These are phyloP conservation scores for Epizoanthus ramosus DNA, from an alignment of 92 coral and sea anemone genomes.

Conservation along the genomic window DNA sequence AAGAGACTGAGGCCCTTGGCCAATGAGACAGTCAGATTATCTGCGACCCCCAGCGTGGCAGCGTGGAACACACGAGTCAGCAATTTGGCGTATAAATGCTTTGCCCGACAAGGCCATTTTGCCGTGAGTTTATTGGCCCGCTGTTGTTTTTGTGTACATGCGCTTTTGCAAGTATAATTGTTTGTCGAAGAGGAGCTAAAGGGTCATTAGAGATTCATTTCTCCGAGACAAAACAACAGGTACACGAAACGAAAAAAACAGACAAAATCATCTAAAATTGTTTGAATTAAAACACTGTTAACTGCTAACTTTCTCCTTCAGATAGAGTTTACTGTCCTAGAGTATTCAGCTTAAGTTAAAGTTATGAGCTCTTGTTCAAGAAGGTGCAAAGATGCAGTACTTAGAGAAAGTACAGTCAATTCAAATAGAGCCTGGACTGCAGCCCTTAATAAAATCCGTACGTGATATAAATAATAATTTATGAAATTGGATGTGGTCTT, in stretches of 20 bases:
- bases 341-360: neutral
- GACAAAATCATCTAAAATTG: neutral
- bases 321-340: neutral
- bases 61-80: constrained; percentile 77
- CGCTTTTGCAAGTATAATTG: constrained; percentile 43
- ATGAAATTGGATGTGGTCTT: constrained; percentile 5
- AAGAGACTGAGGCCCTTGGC: constrained; percentile 71
- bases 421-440: neutral
- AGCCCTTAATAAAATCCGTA: neutral
- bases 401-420: neutral
- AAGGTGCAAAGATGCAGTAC: neutral
- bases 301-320: neutral
- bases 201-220: constrained; percentile 65
- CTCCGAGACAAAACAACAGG: constrained; percentile 59
- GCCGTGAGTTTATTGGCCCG: constrained; percentile 67
- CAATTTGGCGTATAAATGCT: constrained; percentile 28
- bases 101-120: constrained; percentile 57
- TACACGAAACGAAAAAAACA: neutral
- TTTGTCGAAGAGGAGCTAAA: constrained; percentile 68
- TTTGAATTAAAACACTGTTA: neutral
- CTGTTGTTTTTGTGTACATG: constrained; percentile 38
- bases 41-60: constrained; percentile 66
- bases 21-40: constrained; percentile 71
- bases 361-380: neutral
- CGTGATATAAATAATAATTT: constrained; percentile 2